phyloP scores from a whole-genome alignment of 1,140 invertebrate species.

The Microplitis demolitor region DNA sequence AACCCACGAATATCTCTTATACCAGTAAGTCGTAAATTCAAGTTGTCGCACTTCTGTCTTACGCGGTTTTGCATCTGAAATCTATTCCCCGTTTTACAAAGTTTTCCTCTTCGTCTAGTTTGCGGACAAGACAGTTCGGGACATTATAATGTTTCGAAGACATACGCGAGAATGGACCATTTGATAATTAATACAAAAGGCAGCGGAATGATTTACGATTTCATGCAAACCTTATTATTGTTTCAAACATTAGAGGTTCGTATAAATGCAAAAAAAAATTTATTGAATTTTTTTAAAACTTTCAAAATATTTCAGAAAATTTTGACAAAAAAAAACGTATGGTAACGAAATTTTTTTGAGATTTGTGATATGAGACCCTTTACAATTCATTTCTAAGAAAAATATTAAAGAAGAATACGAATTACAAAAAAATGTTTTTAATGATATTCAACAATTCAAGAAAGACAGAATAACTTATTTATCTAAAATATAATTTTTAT shows the following conservation, averaged over 20 bases:
- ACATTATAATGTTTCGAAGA: neutral
- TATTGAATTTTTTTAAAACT: too few species aligned
- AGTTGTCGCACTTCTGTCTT: constrained; percentile 39
- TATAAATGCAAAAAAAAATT: neutral
- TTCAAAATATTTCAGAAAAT: too few species aligned
- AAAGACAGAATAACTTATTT: neutral
- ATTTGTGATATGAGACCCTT: too few species aligned
- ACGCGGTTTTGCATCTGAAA: constrained; percentile 45
- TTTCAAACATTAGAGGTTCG: neutral
- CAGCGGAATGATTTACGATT: constrained; percentile 48
- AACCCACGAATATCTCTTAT: neutral
- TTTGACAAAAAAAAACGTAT: too few species aligned
- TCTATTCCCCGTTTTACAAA: constrained; percentile 37
- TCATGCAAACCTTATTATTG: neutral
- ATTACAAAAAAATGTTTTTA: too few species aligned
- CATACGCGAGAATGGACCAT: constrained; percentile 43
- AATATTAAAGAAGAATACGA: too few species aligned
- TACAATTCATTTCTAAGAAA: too few species aligned
- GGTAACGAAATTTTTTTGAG: too few species aligned
- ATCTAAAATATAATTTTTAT: neutral
- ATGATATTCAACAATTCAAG: neutral
- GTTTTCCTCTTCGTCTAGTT: constrained; percentile 21
- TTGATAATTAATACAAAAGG: constrained; percentile 55
- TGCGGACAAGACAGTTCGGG: neutral
- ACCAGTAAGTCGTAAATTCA: constrained; percentile 41